phyloP scores from a whole-genome alignment of 2,888 invertebrate species.

The Yponomeuta sedellus region DNA sequence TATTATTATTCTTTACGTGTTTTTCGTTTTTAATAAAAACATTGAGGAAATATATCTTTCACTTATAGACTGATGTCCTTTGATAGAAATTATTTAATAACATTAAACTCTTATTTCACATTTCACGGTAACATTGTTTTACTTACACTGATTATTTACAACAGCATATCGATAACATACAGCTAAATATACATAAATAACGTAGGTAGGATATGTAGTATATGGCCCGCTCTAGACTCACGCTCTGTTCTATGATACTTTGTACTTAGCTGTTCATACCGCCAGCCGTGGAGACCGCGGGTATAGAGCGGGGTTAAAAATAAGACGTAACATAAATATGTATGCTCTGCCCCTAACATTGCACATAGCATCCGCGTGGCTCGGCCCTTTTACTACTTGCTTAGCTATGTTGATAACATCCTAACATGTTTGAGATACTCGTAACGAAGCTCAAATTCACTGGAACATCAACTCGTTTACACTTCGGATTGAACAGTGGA shows the following conservation, averaged over 20 bases:
- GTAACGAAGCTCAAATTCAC: neutral
- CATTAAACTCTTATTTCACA: conserved; percentile 77
- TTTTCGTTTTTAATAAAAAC: conserved; percentile 16
- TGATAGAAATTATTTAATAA: conserved; percentile 76
- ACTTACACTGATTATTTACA: conserved; percentile 75
- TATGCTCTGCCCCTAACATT: neutral
- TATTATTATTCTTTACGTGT: conserved; percentile 15
- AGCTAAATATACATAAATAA: conserved; percentile 20
- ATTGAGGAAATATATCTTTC: conserved; percentile 2
- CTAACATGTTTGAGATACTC: neutral
- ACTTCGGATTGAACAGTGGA: neutral
- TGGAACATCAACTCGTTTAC: neutral
- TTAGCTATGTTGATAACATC: neutral
- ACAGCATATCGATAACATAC: conserved; percentile 21
- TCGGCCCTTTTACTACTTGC: neutral
- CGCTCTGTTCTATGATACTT: neutral
- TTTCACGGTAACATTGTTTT: conserved; percentile 77
- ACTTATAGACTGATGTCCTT: conserved; percentile 39
- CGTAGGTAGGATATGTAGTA: conserved; percentile 10
- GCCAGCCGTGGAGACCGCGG: neutral
- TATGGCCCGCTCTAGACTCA: neutral
- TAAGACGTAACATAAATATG: conserved; percentile 1
- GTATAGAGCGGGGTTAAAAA: neutral
- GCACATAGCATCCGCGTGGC: neutral
- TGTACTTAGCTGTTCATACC: neutral